Percentiles rank a stretch among this genome's conserved stretches.
Evolutionary conservation across 2,113 vertebrate genomes (phyloP).

Genomic region (Salminus brasiliensis): DNA sequence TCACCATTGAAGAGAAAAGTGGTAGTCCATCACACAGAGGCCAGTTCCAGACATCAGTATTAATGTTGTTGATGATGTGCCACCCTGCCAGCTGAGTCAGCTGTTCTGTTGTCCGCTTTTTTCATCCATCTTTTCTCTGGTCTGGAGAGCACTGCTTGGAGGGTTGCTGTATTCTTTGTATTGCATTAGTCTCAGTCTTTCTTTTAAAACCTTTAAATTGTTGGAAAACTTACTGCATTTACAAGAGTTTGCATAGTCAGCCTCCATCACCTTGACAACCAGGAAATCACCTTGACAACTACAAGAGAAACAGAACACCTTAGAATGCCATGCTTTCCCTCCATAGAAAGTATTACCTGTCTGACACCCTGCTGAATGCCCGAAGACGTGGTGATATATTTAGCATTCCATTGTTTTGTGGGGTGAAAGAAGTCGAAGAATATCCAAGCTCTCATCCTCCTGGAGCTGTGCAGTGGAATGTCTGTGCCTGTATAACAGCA

Average conservation of each 20-base stretch:
- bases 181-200: not conserved
- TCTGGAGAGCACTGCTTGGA: not conserved
- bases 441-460: not conserved
- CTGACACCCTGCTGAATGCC: not conserved
- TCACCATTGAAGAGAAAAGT: not conserved
- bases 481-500: constrained; percentile 2
- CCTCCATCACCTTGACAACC: constrained; percentile 3
- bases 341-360: constrained; percentile 7
- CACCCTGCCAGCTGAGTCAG: not conserved
- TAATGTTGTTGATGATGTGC: not conserved
- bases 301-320: not conserved
- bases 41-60: not conserved
- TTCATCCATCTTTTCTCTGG: not conserved
- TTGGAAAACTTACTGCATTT: no score
- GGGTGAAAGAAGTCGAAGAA: not conserved
- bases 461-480: constrained; percentile 36
- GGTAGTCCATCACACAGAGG: not conserved
- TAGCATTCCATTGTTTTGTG: not conserved
- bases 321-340: not conserved
- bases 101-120: not conserved
- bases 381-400: not conserved
- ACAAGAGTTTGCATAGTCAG: not conserved
- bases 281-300: not conserved
- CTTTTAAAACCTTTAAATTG: not conserved
- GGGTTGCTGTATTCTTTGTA: not conserved